These are phyloP conservation scores for Drosophila novamexicana DNA, from an alignment of 1,140 invertebrate genomes.

Conservation along the genomic window DNA sequence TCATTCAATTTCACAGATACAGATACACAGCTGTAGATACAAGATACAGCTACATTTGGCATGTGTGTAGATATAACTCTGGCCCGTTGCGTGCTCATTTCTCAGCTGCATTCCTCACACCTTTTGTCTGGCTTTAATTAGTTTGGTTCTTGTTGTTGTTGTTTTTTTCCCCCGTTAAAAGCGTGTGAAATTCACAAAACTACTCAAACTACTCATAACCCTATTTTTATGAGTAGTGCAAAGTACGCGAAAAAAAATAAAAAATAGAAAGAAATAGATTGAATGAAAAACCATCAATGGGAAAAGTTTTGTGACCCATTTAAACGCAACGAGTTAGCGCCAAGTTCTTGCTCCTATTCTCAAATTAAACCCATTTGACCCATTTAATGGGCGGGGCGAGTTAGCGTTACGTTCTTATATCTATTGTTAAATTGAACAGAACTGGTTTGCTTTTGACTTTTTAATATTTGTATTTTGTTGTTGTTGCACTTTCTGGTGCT, in stretches of 20 bases:
- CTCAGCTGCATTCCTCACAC: slow-evolving; percentile 59
- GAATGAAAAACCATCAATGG: slow-evolving; percentile 61
- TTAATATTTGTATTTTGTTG: slow-evolving; percentile 31
- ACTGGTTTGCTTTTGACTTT: slow-evolving; percentile 29
- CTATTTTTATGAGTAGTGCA: neutral
- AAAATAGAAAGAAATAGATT: neutral
- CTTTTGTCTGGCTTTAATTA: slow-evolving; percentile 47
- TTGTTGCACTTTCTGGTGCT: slow-evolving; percentile 51
- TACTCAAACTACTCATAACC: neutral
- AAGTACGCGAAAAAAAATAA: slow-evolving; percentile 19
- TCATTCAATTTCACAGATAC: slow-evolving; percentile 41
- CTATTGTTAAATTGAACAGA: neutral
- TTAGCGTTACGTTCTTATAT: too few relatives aligned
- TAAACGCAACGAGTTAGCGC: slow-evolving; percentile 15
- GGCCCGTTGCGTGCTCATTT: slow-evolving; percentile 52
- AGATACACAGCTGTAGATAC: slow-evolving; percentile 1
- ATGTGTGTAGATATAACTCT: neutral
- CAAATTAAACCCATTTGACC: neutral
- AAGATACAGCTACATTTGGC: neutral
- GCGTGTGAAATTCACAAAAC: slow-evolving; percentile 27
- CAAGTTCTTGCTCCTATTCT: slow-evolving; percentile 29
- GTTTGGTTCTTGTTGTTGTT: slow-evolving; percentile 36
- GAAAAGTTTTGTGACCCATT: slow-evolving; percentile 65
- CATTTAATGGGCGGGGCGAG: too few relatives aligned
- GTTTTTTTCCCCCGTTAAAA: neutral